Evolutionary conservation across 2,113 vertebrate genomes (phyloP), one percentile per base, ranked within the genome.

Genomic region (Argyrosomus japonicus): DNA sequence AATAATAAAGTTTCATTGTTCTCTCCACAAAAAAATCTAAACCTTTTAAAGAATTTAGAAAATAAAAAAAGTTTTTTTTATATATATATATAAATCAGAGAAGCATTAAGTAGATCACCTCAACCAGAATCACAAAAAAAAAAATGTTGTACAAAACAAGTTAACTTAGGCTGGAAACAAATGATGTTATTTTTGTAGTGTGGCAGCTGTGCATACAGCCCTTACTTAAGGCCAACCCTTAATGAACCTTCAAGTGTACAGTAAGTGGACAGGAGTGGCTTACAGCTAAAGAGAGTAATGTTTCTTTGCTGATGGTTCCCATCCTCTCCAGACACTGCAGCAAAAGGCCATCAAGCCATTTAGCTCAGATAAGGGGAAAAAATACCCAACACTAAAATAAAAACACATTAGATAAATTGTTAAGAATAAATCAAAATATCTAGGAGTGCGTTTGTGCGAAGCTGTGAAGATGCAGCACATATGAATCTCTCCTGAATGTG

Each of bases 371-470:
- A 0, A 63, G 50, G 36, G 29, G 48, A 43, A 45, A 62, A 77
- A 72, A 80, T 5, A 68, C 94, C 93, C 94, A 92, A 94, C 95
- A 68, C 94, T 58, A 93, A 94, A 94, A 88, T 93, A 95, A 94
- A 96, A 96, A 96, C 95, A 95, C 94, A 96, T 95, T 89, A 69
- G n/a, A n/a, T 93, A 88, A 88, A 79, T 84, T 63, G 13, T 43
- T 36, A 15, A 53, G 57, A 79, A 65, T 51, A 77, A 63, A 83
- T 81, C 89, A 91, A 93, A 95, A 93, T 94, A 93, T 93, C 93
- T 89, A 92, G 93, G 64, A 60, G 85, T 70, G 81, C 68, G 86
- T 67, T 19, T 74, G 51, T 18, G 7, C 17, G 6, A 45, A 15
- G 29, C 29, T 53, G 19, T 21, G 32, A 32, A 11, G 6, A 53